Base-by-base conservation (phyloP, 2,797 vertebrate species). In the Enteromius thamalakanensis region DNA sequence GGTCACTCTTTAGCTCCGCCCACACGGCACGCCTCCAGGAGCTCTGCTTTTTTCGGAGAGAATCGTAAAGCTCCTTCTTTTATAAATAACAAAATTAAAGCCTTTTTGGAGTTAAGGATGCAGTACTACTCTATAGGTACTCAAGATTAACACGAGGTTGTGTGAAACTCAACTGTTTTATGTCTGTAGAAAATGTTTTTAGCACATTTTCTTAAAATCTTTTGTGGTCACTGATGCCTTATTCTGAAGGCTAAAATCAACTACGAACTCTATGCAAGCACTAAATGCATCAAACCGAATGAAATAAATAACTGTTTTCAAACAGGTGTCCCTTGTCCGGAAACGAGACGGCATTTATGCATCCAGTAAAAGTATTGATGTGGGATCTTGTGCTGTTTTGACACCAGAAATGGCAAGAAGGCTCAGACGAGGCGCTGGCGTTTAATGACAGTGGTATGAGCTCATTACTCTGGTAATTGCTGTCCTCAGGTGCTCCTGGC, bases 401-500 rank as follows among this genome's bases (percentile, higher is more conserved):
- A 80, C 49, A n/a, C 8, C 64, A 69, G 64, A 19, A 70, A 60
- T 45, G n/a, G 4, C 23, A 64, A 77, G 23, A 76, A 29, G 29
- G 58, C 11, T 64, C 17, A 64, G 29, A 4, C 58, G 9, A 64
- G 42, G 17, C 0, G 23, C 17, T 29, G 37, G 19, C 1, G 2
- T 67, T 51, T 67, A 68, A 37, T 51, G 45, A 34, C 45, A 37
- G 32, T 32, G 29, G 34, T 60, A 80, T 23, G 26, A 32, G 37
- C 26, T 70, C 49, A 60, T 80, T 29, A 80, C 45, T 58, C 67
- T 15, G 51, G 69, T 80, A 58, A 80, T 80, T 71, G 53, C 21
- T 19, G 17, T 60, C 79, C 53, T 60, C 12, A 34, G 79, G 68
- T 60, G 67, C 37, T 8, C 71, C 51, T 45, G 79, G 23, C 37